Evolutionary conservation across 2,113 vertebrate genomes (phyloP).

Genomic region (Caretta caretta): DNA sequence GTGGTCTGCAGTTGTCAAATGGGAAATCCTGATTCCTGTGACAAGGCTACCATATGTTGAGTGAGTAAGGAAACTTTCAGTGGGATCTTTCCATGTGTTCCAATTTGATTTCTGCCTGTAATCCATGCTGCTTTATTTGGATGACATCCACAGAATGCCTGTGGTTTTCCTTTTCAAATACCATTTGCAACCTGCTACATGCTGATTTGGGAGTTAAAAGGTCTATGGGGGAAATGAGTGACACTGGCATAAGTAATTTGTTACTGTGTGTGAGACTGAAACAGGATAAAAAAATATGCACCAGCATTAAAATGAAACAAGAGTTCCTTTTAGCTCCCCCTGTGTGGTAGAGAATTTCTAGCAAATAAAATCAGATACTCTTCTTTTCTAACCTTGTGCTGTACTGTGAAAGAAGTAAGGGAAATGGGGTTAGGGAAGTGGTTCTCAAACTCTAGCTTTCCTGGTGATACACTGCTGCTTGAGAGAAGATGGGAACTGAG

Average conservation of each 20-base stretch:
- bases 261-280: conserved; percentile 35
- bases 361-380: neutral
- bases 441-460: rapidly evolving
- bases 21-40: neutral
- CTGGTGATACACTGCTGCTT: rapidly evolving
- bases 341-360: neutral
- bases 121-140: neutral
- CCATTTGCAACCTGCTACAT: conserved; percentile 30
- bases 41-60: conserved; percentile 23
- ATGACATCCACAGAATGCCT: conserved; percentile 49
- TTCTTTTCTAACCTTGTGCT: neutral
- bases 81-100: neutral
- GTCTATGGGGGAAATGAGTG: conserved; percentile 41
- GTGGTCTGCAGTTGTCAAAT: neutral
- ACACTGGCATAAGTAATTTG: conserved; percentile 38
- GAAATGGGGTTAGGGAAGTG: neutral
- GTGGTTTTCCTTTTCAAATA: conserved; percentile 57
- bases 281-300: neutral
- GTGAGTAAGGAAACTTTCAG: conserved; percentile 11
- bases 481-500: neutral
- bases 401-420: rapidly evolving
- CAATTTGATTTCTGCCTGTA: conserved; percentile 54
- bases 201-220: conserved; percentile 17
- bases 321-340: neutral
- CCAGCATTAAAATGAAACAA: neutral